Percentiles rank a stretch among this genome's conserved stretches.
These are phyloP conservation scores for Triops longicaudatus DNA, from an alignment of 1,140 invertebrate genomes.

Conservation along the genomic window DNA sequence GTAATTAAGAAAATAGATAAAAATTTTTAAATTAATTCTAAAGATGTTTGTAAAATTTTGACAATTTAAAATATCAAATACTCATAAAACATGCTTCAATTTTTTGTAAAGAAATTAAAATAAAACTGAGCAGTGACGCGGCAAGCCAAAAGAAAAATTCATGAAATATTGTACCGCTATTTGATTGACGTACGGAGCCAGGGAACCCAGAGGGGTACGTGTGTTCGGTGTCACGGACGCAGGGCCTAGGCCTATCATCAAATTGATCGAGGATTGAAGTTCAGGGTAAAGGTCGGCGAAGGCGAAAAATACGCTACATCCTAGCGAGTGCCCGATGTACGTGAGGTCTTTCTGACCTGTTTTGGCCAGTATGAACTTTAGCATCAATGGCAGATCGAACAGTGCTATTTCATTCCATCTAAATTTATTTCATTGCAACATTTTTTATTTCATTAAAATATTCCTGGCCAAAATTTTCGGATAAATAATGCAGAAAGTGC, in stretches of 20 bases:
- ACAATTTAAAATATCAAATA: background rate
- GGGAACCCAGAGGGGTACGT: background rate
- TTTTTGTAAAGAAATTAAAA: no score
- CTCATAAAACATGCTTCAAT: no score
- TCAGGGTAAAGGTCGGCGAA: conserved; percentile 29
- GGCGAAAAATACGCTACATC: conserved; percentile 44
- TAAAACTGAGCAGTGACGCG: no score
- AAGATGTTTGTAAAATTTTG: background rate
- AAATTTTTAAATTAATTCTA: no score
- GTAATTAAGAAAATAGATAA: background rate
- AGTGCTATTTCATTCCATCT: conserved; percentile 57
- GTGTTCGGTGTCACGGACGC: background rate
- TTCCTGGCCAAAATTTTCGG: background rate
- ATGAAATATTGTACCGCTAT: background rate
- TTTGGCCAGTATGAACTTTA: conserved; percentile 40
- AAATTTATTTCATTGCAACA: conserved; percentile 28
- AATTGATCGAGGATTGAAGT: conserved; percentile 17
- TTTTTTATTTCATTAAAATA: no score
- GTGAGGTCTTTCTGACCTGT: conserved; percentile 34
- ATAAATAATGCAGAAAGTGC: no score
- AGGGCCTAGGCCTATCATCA: background rate
- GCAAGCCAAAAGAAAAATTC: no score
- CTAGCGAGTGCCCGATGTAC: conserved; percentile 54
- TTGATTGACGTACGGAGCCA: background rate
- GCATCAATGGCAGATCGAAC: conserved; percentile 48